A percentile compares a stretch with the other conserved stretches of the same genome.
These are phyloP conservation scores for Eugnorisma glareosa DNA, from an alignment of 2,888 invertebrate species.

Conservation along the genomic window DNA sequence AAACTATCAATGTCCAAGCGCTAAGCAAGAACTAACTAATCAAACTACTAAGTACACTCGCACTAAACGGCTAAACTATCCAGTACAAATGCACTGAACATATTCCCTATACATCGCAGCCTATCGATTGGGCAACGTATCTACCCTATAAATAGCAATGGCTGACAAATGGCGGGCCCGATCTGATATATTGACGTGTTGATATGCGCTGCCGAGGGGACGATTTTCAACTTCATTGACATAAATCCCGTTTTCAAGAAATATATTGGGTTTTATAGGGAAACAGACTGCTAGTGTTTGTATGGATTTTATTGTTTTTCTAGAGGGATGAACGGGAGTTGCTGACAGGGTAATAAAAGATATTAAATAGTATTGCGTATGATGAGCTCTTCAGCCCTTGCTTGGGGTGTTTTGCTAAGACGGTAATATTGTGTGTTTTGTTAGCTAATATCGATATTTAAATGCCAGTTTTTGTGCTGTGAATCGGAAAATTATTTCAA, in stretches of 20 bases:
- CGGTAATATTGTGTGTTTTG: conserved; percentile 13
- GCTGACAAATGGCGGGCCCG: conserved; percentile 79
- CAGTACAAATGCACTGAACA: conserved; percentile 55
- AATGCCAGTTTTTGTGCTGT: not conserved
- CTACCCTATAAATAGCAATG: conserved; percentile 76
- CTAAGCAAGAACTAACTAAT: not conserved
- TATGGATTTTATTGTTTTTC: conserved; percentile 67
- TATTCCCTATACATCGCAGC: conserved; percentile 51
- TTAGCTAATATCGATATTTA: not conserved
- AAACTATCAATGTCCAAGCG: not conserved
- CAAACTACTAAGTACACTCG: conserved; percentile 15
- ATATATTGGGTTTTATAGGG: conserved; percentile 71
- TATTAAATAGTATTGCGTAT: conserved; percentile 58
- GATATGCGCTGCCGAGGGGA: conserved; percentile 78
- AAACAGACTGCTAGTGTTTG: conserved; percentile 68
- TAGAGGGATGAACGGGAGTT: conserved; percentile 58
- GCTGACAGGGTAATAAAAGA: conserved; percentile 52
- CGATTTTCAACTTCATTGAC: conserved; percentile 75
- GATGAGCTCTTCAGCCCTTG: conserved; percentile 34
- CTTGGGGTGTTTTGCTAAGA: conserved; percentile 8
- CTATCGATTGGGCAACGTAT: conserved; percentile 70
- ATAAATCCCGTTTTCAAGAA: conserved; percentile 74
- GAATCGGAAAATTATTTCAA: not conserved
- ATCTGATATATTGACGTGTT: conserved; percentile 81
- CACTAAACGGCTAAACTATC: conserved; percentile 34